These are phyloP conservation scores for Theretra japonica DNA, from an alignment of 2,888 invertebrate species.

Conservation along the genomic window DNA sequence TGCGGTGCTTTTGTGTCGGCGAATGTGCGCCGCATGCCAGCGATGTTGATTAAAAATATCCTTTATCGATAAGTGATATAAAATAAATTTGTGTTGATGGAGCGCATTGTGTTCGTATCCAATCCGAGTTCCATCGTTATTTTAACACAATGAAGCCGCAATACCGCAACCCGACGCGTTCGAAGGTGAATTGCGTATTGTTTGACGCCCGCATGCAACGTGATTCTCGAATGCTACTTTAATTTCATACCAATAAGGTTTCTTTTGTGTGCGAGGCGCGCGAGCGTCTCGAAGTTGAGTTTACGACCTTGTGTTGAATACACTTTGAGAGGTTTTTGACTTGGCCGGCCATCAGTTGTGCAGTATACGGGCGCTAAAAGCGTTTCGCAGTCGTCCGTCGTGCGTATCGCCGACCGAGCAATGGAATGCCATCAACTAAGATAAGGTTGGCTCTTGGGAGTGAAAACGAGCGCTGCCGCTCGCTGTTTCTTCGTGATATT, in stretches of 20 bases:
- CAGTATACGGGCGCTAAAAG: conserved; percentile 80
- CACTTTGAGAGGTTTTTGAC: conserved; percentile 49
- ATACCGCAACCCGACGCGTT: conserved; percentile 83
- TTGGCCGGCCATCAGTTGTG: conserved; percentile 45
- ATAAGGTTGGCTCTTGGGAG: conserved; percentile 74
- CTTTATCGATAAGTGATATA: conserved; percentile 53
- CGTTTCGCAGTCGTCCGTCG: conserved; percentile 83
- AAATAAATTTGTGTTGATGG: conserved; percentile 68
- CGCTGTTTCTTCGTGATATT: conserved; percentile 61
- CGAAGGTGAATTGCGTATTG: conserved; percentile 85
- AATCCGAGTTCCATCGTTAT: conserved; percentile 78
- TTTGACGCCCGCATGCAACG: conserved; percentile 78
- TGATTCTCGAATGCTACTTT: conserved; percentile 80
- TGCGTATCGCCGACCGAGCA: conserved; percentile 80
- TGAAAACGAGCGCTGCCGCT: conserved; percentile 56
- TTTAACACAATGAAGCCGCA: conserved; percentile 84
- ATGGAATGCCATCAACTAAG: conserved; percentile 82
- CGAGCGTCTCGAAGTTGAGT: conserved; percentile 41
- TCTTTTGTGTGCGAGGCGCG: conserved; percentile 66
- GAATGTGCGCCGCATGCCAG: not conserved
- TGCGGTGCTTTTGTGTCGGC: conserved; percentile 17
- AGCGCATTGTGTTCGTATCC: conserved; percentile 70
- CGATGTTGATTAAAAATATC: conserved; percentile 45
- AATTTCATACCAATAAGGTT: conserved; percentile 76
- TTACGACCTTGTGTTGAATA: conserved; percentile 48